Evolutionary conservation across 2,113 vertebrate genomes (phyloP), one percentile per base, ranked within the genome.

Genomic region (Condylura cristata): DNA sequence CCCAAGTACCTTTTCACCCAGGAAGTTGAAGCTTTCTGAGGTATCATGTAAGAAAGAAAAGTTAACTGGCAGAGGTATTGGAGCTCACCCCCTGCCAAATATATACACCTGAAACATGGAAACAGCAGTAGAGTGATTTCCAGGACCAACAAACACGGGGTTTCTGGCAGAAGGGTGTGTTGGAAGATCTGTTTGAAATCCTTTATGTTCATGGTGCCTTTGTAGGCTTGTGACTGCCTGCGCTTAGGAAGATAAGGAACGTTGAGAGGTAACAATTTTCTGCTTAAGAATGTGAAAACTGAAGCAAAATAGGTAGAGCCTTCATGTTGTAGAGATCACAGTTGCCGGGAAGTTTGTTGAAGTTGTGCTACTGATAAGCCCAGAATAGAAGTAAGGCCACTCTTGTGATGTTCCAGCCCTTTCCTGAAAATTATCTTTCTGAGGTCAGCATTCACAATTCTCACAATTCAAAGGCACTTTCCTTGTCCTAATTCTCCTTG

Each of bases 211-310:
- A 14, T 0, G 0, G 20, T 53, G n/a, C 61, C 39, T 91, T 95
- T 91, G 70, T 89, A 75, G 58, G 65, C 5, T 34, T 51, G 51
- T 53, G 86, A 86, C 93, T 91, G 88, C 39, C 94, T 96, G 94
- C 72, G 66, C 48, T 84, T 87, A 75, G 75, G 79, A 91, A 97
- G 95, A 97, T 97, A 96, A 95, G 91, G 44, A 80, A 76, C 30
- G 30, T 63, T 3, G 37, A 97, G 76, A 93, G 41, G 91, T 46
- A 87, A 95, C 75, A 93, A 89, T 96, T 94, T 94, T 85, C 89
- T 91, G 80, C 80, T 61, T 84, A 89, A 78, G 86, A 96, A 96
- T 76, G 34, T 86, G 79, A 93, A 96, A 89, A 87, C 74, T 83
- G 37, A 82, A 89, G 28, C 66, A 72, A 91, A 91, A 76, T 87